phyloP scores from a whole-genome alignment of 1,140 invertebrate genomes.

The Luehdorfia chinensis region DNA sequence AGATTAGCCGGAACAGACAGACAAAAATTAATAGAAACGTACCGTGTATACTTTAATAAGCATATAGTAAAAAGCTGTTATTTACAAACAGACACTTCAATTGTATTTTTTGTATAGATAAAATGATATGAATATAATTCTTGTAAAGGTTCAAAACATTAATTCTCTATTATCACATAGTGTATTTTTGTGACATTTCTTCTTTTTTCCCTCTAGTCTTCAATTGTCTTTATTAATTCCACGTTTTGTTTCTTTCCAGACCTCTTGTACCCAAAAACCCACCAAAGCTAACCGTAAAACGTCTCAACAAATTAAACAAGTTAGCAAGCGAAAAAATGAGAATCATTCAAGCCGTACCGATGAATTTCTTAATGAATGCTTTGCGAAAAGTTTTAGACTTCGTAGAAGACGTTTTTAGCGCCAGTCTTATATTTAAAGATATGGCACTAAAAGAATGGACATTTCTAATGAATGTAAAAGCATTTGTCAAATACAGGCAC shows the following conservation, averaged over 20 bases:
- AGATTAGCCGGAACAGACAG: too few relatives aligned
- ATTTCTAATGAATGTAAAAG: slow-evolving; percentile 12
- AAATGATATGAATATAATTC: too few relatives aligned
- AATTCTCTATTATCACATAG: too few relatives aligned
- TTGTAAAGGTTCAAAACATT: too few relatives aligned
- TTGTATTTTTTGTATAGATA: too few relatives aligned
- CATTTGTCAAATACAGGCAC: slow-evolving; percentile 12
- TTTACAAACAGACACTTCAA: too few relatives aligned
- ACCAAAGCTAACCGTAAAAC: slow-evolving; percentile 7
- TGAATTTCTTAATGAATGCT: slow-evolving; percentile 10
- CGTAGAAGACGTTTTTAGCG: slow-evolving; percentile 15
- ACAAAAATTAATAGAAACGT: too few relatives aligned
- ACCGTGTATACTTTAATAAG: too few relatives aligned
- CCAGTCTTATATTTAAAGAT: slow-evolving; percentile 17
- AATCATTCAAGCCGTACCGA: slow-evolving; percentile 18
- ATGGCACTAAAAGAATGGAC: slow-evolving; percentile 7
- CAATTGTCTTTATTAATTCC: too few relatives aligned
- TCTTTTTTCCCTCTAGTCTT: too few relatives aligned
- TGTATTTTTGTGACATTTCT: too few relatives aligned
- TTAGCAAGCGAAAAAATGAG: not conserved
- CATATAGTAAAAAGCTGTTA: too few relatives aligned
- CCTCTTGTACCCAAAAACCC: not conserved
- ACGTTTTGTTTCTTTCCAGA: not conserved
- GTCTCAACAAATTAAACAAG: not conserved
- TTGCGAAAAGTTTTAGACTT: slow-evolving; percentile 26